Percentiles rank a stretch among this genome's conserved stretches.
These are phyloP conservation scores for Myiozetetes cayanensis DNA, from an alignment of 2,113 vertebrate genomes.

Conservation along the genomic window DNA sequence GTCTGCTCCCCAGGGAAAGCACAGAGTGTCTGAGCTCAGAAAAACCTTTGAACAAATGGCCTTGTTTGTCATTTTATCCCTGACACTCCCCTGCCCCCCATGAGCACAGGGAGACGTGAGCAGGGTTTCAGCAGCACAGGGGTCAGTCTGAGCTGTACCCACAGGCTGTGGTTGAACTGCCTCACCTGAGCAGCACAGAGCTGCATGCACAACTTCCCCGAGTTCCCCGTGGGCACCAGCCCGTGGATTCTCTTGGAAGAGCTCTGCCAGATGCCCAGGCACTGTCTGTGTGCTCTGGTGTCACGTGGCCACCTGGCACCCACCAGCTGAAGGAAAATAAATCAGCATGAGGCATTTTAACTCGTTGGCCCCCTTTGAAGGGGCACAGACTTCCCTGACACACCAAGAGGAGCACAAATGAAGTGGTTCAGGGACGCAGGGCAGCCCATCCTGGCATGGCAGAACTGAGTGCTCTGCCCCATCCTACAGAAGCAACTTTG, in stretches of 20 bases:
- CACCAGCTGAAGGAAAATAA: not conserved
- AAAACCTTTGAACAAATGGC: not conserved
- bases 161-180: not conserved
- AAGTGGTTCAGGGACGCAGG: fast-evolving
- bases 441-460: not conserved
- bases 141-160: not conserved
- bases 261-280: not conserved
- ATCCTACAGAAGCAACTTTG: not conserved
- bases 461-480: not conserved
- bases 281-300: fast-evolving
- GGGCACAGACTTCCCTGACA: not conserved
- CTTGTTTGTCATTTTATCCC: not conserved
- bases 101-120: fast-evolving
- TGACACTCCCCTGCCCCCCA: not conserved
- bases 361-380: not conserved
- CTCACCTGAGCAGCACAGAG: not conserved
- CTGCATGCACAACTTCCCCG: not conserved
- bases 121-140: not conserved
- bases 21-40: not conserved
- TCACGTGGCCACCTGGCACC: not conserved
- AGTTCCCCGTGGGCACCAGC: not conserved
- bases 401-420: not conserved
- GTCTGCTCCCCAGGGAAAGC: not conserved
- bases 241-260: not conserved
- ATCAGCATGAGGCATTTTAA: not conserved